phyloP scores from a whole-genome alignment of 2,888 invertebrate species.

The Buathra laborator region DNA sequence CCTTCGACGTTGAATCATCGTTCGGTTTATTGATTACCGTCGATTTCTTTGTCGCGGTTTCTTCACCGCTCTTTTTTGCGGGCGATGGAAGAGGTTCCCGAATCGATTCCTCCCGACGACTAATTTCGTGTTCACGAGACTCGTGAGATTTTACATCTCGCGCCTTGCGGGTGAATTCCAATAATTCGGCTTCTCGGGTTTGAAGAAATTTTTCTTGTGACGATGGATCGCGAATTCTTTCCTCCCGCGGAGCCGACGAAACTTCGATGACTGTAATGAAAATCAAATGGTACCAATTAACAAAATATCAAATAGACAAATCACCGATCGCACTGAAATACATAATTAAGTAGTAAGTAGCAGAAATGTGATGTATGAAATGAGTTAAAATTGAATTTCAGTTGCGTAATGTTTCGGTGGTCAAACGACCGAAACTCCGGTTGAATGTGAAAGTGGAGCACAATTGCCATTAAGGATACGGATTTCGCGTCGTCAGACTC shows the following conservation, averaged over 20 bases:
- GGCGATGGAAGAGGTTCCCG: neutral
- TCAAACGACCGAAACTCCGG: neutral
- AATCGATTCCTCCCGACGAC: slow-evolving; percentile 30
- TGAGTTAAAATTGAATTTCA: neutral
- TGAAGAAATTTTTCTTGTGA: slow-evolving; percentile 17
- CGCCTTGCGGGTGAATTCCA: neutral
- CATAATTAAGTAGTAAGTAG: neutral
- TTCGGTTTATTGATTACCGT: neutral
- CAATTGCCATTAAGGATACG: slow-evolving; percentile 9
- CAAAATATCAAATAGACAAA: neutral
- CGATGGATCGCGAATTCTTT: neutral
- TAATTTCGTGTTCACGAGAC: slow-evolving; percentile 38
- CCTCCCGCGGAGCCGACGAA: slow-evolving; percentile 35
- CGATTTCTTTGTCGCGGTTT: slow-evolving; percentile 16
- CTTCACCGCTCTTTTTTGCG: neutral
- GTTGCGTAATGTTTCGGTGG: neutral
- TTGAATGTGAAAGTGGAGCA: slow-evolving; percentile 49
- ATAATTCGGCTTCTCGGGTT: slow-evolving; percentile 39
- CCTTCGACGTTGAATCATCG: slow-evolving; percentile 14
- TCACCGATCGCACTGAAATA: neutral
- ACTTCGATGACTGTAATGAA: slow-evolving; percentile 45
- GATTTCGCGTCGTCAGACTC: neutral
- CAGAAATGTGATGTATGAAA: neutral
- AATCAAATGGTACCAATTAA: neutral
- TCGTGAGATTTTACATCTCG: slow-evolving; percentile 26